Percentiles rank a stretch among this genome's conserved stretches.
Evolutionary conservation across 2,113 vertebrate genomes (phyloP).

Genomic region (Athene noctua): DNA sequence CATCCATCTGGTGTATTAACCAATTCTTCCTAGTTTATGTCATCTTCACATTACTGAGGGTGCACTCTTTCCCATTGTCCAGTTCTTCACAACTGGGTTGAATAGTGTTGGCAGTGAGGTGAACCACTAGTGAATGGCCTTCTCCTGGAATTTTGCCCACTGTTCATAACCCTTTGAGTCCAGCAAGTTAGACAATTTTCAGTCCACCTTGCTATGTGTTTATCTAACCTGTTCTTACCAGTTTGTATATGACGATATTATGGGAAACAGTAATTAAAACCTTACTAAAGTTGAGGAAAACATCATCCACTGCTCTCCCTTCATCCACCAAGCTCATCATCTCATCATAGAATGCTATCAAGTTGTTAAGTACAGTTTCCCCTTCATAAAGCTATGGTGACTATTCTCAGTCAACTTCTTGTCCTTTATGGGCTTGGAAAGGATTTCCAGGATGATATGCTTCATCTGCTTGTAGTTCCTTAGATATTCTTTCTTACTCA

Average conservation of each 20-base stretch:
- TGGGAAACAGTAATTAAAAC: background rate
- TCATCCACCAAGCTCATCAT: background rate
- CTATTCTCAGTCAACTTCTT: background rate
- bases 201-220: fast-evolving
- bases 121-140: background rate
- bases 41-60: background rate
- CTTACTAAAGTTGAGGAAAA: background rate
- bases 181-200: background rate
- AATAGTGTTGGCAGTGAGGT: background rate
- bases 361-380: background rate
- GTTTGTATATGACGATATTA: background rate
- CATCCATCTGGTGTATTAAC: background rate
- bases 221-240: background rate
- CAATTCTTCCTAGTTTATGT: background rate
- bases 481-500: background rate
- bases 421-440: background rate
- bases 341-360: background rate
- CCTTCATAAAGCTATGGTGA: background rate
- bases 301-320: background rate
- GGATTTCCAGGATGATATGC: background rate
- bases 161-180: background rate
- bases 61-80: background rate
- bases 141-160: background rate
- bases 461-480: background rate
- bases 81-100: background rate